phyloP scores from a whole-genome alignment of 92 coral and sea anemone genomes.

The Epizoanthus rinbou region DNA sequence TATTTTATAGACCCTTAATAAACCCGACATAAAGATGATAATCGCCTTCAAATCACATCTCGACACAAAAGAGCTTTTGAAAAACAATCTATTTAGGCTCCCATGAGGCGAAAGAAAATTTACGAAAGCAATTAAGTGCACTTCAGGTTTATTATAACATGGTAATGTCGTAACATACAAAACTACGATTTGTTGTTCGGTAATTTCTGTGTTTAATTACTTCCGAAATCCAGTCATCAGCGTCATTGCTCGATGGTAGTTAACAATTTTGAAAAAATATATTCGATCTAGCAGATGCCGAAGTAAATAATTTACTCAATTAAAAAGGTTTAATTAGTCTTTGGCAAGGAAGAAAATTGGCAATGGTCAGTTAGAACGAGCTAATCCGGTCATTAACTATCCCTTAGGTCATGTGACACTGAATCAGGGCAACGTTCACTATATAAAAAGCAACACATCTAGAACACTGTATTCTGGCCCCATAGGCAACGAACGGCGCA shows the following conservation, averaged over 20 bases:
- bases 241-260: slow-evolving; percentile 37
- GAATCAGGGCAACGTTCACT: slow-evolving; percentile 45
- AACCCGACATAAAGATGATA: slow-evolving; percentile 37
- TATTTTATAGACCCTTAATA: slow-evolving; percentile 24
- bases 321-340: slow-evolving; percentile 41
- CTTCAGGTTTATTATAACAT: slow-evolving; percentile 46
- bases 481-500: slow-evolving; percentile 17
- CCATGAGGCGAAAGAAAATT: slow-evolving; percentile 48
- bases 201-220: slow-evolving; percentile 55
- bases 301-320: slow-evolving; percentile 46
- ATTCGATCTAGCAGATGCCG: slow-evolving; percentile 44
- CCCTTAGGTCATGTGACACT: slow-evolving; percentile 10
- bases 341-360: slow-evolving; percentile 35
- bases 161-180: slow-evolving; percentile 48
- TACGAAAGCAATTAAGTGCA: slow-evolving; percentile 55
- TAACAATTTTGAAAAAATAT: slow-evolving; percentile 42
- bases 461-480: slow-evolving; percentile 1
- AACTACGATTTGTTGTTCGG: slow-evolving; percentile 62
- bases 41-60: slow-evolving; percentile 39
- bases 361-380: slow-evolving; percentile 7
- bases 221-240: slow-evolving; percentile 51
- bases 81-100: slow-evolving; percentile 41
- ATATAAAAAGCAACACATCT: slow-evolving; percentile 34
- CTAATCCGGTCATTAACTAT: slow-evolving; percentile 42
- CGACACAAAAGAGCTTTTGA: slow-evolving; percentile 32